A percentile compares a stretch with the other conserved stretches of the same genome.
phyloP scores from a whole-genome alignment of 2,113 vertebrate species.

The Smithornis capensis region DNA sequence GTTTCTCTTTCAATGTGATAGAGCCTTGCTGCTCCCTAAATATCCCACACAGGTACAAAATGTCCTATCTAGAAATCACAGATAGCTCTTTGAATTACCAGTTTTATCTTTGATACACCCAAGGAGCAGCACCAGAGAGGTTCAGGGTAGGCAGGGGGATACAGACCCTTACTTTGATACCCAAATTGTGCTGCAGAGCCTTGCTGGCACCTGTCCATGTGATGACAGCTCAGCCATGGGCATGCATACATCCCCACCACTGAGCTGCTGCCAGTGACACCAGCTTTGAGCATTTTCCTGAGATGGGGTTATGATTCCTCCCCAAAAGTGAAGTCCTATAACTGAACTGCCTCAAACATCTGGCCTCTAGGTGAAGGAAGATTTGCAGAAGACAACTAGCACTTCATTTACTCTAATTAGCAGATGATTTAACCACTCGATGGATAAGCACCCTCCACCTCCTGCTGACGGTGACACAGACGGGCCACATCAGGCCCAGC shows the following conservation, averaged over 20 bases:
- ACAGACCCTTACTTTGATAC: background rate
- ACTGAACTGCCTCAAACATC: background rate
- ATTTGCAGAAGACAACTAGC: background rate
- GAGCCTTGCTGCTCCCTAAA: background rate
- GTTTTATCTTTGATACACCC: background rate
- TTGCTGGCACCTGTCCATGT: background rate
- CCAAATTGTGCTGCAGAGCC: background rate
- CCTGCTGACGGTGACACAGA: fast-evolving
- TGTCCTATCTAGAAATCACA: background rate
- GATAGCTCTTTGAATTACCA: background rate
- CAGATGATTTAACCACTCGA: background rate
- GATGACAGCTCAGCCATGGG: fast-evolving
- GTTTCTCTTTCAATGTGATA: fast-evolving
- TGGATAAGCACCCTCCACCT: background rate
- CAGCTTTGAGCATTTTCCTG: background rate
- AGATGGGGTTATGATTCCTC: background rate
- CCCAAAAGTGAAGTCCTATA: background rate
- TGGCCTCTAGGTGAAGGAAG: background rate
- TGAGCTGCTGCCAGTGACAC: background rate
- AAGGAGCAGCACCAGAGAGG: background rate
- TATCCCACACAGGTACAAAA: background rate
- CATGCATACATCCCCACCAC: fast-evolving
- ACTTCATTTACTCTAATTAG: background rate
- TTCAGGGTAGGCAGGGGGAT: background rate
- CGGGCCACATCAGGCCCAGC: background rate